Percentiles rank a stretch among this genome's conserved stretches.
These are phyloP conservation scores for Tachyglossus aculeatus DNA, from an alignment of 2,797 vertebrate species.

Conservation along the genomic window DNA sequence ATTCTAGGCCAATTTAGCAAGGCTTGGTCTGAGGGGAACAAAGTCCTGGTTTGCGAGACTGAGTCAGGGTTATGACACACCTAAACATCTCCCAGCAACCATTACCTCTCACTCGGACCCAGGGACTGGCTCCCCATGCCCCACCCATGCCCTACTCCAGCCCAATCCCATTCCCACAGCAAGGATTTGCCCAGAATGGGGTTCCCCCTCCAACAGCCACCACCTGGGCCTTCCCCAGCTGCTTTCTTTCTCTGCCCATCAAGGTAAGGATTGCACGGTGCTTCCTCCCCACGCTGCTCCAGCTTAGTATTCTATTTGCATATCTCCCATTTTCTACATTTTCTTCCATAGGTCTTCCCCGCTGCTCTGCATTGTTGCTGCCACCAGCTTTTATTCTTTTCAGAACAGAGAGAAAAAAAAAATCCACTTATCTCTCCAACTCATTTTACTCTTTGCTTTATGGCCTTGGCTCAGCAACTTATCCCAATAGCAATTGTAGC, in stretches of 20 bases:
- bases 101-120: too few relatives aligned
- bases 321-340: accelerated
- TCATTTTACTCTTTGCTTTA: constrained; percentile 44
- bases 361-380: background rate
- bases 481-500: constrained; percentile 25
- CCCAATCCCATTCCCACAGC: too few relatives aligned
- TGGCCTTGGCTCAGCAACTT: constrained; percentile 40
- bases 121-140: too few relatives aligned
- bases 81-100: too few relatives aligned
- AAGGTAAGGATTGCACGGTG: background rate
- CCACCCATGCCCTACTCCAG: too few relatives aligned
- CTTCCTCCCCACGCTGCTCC: background rate
- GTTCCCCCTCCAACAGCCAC: background rate
- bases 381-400: constrained; percentile 8
- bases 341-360: accelerated
- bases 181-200: background rate
- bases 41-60: too few relatives aligned
- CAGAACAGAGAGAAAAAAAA: background rate
- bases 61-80: too few relatives aligned
- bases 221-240: background rate
- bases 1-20: too few relatives aligned
- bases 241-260: background rate
- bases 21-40: too few relatives aligned
- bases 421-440: constrained; percentile 2
- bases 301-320: background rate